These are phyloP conservation scores for Vipera latastei DNA, from an alignment of 2,797 vertebrate genomes.

Conservation along the genomic window DNA sequence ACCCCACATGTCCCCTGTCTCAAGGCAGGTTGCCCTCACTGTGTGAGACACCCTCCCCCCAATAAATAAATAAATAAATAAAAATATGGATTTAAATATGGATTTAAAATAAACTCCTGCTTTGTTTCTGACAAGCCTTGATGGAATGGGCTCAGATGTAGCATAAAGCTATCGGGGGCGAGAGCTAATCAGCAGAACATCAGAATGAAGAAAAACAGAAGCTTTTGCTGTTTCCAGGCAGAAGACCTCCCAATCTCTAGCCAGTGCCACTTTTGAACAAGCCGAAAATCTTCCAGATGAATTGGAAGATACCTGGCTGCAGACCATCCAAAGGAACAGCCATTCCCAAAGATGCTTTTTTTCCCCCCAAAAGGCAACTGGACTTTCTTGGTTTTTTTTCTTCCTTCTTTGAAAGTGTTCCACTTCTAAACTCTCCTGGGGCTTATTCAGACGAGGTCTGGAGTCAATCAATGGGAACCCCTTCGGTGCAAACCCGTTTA, in stretches of 20 bases:
- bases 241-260: neutral
- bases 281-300: neutral
- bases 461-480: neutral
- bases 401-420: neutral
- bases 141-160: neutral
- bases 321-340: neutral
- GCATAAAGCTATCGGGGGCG: neutral
- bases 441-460: neutral
- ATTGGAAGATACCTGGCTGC: neutral
- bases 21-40: neutral
- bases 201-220: neutral
- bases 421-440: neutral
- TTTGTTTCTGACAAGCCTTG: neutral
- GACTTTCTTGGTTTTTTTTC: neutral
- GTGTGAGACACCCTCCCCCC: neutral
- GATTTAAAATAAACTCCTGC: neutral
- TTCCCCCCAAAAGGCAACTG: too few relatives aligned
- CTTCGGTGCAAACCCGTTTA: neutral
- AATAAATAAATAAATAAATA: too few relatives aligned
- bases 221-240: neutral
- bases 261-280: neutral
- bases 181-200: neutral
- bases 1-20: neutral
- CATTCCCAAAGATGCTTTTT: neutral
- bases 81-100: neutral